Conservation (phyloP, 2,888 invertebrate genomes). For the Trimorus sp. region DNA sequence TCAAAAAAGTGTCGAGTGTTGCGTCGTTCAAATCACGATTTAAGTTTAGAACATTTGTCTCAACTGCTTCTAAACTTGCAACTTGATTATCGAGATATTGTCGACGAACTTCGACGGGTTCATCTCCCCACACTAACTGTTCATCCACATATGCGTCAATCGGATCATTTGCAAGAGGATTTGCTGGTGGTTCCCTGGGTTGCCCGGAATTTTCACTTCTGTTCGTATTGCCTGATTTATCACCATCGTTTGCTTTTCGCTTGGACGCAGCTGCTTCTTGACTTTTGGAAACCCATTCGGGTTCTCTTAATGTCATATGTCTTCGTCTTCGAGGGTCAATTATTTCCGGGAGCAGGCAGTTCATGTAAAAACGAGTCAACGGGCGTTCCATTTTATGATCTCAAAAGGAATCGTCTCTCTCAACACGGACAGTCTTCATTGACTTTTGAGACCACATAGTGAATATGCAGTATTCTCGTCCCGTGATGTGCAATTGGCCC, state of each 20-base stretch:
- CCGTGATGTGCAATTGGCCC: constrained; percentile 63
- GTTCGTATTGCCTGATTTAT: not conserved
- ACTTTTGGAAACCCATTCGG: constrained; percentile 5
- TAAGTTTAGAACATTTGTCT: not conserved
- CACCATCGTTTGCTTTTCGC: not conserved
- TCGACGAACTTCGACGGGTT: not conserved
- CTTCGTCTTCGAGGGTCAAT: constrained; percentile 1
- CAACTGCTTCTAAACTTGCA: not conserved
- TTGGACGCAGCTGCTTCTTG: constrained; percentile 3
- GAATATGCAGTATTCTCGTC: constrained; percentile 67
- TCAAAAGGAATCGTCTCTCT: constrained; percentile 68
- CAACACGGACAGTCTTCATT: constrained; percentile 54
- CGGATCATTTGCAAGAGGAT: not conserved
- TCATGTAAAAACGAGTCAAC: constrained; percentile 2
- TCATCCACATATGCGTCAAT: not conserved
- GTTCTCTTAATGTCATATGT: not conserved
- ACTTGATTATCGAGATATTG: constrained; percentile 15
- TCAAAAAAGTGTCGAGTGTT: constrained; percentile 4
- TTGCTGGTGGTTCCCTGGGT: not conserved
- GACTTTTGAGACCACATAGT: constrained; percentile 64
- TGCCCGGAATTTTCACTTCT: not conserved
- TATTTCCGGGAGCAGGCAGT: constrained; percentile 4
- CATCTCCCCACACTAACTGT: not conserved
- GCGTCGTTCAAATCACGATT: constrained; percentile 4
- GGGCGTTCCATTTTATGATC: constrained; percentile 51